Conservation (phyloP, 2,113 vertebrate species). For the Tyrannus savana region DNA sequence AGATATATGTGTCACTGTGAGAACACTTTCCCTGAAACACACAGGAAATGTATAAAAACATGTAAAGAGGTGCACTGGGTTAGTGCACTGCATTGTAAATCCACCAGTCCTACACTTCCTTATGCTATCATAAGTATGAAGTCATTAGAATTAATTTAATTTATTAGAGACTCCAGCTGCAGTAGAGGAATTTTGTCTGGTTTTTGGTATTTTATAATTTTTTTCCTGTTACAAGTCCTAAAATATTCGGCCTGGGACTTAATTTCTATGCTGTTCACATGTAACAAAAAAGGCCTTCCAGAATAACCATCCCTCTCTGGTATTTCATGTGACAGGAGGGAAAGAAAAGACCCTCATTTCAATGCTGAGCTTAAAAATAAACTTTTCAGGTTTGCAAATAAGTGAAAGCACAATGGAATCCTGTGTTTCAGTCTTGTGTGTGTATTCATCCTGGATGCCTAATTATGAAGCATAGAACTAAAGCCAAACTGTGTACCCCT, state of each 20-base stretch:
- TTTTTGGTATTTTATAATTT: not conserved
- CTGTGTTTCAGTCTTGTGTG: not conserved
- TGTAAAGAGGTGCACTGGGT: not conserved
- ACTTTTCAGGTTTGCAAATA: constrained; percentile 52
- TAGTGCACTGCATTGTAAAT: not conserved
- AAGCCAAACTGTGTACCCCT: constrained; percentile 28
- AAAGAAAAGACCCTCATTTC: constrained; percentile 39
- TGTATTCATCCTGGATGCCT: constrained; percentile 28
- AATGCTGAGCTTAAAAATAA: constrained; percentile 60
- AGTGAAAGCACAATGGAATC: constrained; percentile 41
- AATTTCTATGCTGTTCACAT: constrained; percentile 3
- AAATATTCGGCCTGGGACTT: not conserved
- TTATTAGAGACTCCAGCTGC: not conserved
- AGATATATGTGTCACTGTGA: not conserved
- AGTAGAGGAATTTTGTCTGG: not conserved
- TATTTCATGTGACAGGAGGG: constrained; percentile 44
- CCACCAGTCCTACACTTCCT: not conserved
- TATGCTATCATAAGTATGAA: not conserved
- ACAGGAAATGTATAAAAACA: not conserved
- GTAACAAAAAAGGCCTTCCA: not conserved
- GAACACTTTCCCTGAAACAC: not conserved
- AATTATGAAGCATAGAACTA: constrained; percentile 48
- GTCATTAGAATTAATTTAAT: not conserved
- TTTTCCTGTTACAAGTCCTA: not conserved
- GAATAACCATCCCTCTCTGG: constrained; percentile 33